A percentile compares a stretch with the other conserved stretches of the same genome.
Conservation (phyloP, 2,797 vertebrate species). For the Helicolenus hilgendorfi region DNA sequence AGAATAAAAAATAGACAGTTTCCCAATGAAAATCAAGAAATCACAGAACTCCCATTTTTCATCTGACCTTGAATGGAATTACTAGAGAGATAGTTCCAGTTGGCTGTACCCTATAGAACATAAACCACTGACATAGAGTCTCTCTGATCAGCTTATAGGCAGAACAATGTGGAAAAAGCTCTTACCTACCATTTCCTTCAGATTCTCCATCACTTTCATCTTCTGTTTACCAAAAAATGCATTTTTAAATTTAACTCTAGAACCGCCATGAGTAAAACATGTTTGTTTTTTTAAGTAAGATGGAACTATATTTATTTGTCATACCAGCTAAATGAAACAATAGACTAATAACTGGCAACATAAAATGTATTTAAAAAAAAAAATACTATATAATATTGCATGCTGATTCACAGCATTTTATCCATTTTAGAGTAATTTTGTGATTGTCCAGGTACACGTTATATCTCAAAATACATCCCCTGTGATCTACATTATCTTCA, state of each 20-base stretch:
- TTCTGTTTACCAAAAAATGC: not conserved
- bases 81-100: not conserved
- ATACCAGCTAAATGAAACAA: not conserved
- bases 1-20: not conserved
- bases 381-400: too few species aligned
- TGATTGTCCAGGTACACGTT: not conserved
- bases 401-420: not conserved
- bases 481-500: not conserved
- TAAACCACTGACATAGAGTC: not conserved
- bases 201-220: not conserved
- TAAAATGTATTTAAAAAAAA: not conserved
- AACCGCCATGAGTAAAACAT: too few species aligned
- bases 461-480: not conserved
- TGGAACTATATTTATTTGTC: not conserved
- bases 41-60: not conserved
- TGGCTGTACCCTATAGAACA: not conserved
- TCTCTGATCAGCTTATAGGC: not conserved
- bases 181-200: too few species aligned
- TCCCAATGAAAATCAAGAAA: constrained; percentile 29
- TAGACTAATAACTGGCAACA: not conserved
- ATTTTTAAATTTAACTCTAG: not conserved
- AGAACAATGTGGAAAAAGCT: not conserved
- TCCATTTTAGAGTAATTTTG: not conserved
- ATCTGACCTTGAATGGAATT: constrained; percentile 17
- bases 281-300: not conserved